Base-by-base conservation (phyloP, 1,140 invertebrate genomes). In the Lepidotrigona ventralis region DNA sequence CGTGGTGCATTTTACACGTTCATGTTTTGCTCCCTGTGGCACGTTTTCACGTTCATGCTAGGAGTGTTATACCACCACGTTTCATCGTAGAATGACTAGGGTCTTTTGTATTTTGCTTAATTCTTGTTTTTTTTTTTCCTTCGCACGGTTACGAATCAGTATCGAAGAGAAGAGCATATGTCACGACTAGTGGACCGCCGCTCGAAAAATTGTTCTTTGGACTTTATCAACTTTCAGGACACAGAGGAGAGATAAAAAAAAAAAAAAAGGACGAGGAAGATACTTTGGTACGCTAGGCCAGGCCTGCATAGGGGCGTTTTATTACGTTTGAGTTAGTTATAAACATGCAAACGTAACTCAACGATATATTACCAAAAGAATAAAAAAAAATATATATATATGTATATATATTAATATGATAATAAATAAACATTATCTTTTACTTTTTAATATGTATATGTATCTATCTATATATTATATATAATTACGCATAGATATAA, bases 211-310 rank as follows among this genome's bases (percentile, higher is more conserved):
- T 84, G 88, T 93, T 93, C 64, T 94, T 94, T 93, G 93, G 93
- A 90, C 90, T 60, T 90, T 83, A 73, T 91, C 81, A 79, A 84
- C 29, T 63, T 51, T 84, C 60, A 33, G 39, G n/a, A 60, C 21
- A 54, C 11, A 60, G n/a, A 60, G 54, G 66, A 33, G 33, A 33
- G 33, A 46, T 46, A 6, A 60, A 26, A 79, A 46, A 53, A 19
- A 56, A 21, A 54, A 53, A 19, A 56, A 21, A 83, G 77, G 86
- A 83, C 74, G 83, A 88, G 82, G 81, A 78, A 88, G 90, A 91
- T 93, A 90, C 90, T 93, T 93, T 94, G 93, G 93, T 94, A 94
- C 94, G 94, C 94, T 94, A 94, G 93, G 91, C 94, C 93, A 91
- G 93, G 91, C 94, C 92, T 92, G 86, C 92, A 88, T 60, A 87